Base-by-base conservation (phyloP, 2,888 invertebrate genomes). In the Nemotelus pantherinus region DNA sequence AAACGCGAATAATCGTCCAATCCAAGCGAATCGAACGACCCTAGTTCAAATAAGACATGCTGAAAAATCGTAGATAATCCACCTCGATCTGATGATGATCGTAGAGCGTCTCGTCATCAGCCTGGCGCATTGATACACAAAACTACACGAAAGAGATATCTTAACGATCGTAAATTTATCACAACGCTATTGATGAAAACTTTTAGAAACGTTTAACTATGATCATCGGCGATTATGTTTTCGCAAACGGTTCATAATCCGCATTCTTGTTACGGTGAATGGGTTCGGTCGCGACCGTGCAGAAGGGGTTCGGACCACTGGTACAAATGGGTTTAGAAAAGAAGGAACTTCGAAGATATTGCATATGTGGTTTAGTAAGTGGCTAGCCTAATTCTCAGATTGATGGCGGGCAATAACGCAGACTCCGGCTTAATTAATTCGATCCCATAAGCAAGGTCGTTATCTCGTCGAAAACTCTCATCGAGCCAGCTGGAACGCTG, bases 91-190 rank as follows among this genome's bases (percentile, higher is more conserved):
- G 53, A 53, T 10, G 53, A 10, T 10, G 25, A 25, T 25, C 25
- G 25, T 25, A 25, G 25, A 25, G 25, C 25, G 25, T 25, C 25
- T 25, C 25, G 25, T 25, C 25, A 25, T 25, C 25, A 25, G 25
- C 53, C 6, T 53, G 58, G 65, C 4, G 43, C 65, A 65, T 65
- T 65, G 65, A 65, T 65, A 65, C 65, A 65, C 47, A 65, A 65
- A 65, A 65, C 50, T 65, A 2, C n/a, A 1, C 45, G 47, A 65
- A 47, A 65, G 55, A 55, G 53, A 7, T 9, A 68, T 71, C 25
- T 55, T 71, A 71, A 71, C 43, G 71, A 55, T 55, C 55, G 57
- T 55, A 55, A 71, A 71, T 71, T 71, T 71, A 71, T 71, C 71
- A 71, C 43, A 50, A 25, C 53, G 68, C 68, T 65, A 65, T 65